These are phyloP conservation scores for Anastrepha obliqua DNA, from an alignment of 1,140 invertebrate genomes.

Conservation along the genomic window DNA sequence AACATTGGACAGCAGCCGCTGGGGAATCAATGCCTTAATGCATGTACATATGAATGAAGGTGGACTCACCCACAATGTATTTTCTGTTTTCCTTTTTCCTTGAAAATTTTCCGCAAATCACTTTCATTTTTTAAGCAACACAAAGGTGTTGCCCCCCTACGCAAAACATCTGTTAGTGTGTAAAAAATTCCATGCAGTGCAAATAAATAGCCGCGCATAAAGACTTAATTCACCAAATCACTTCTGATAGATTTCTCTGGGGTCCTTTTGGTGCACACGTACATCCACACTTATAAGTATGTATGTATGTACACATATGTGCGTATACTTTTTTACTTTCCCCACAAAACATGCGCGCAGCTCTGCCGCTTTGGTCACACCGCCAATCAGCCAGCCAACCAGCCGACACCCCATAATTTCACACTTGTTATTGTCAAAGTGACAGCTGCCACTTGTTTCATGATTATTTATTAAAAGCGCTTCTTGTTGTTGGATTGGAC, in stretches of 20 bases:
- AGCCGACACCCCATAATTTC: slow-evolving; percentile 54
- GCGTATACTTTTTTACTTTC: slow-evolving; percentile 10
- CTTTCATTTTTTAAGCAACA: not conserved
- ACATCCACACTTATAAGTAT: not conserved
- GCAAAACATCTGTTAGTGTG: not conserved
- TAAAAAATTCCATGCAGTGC: not conserved
- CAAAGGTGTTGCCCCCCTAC: not conserved
- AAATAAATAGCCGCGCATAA: slow-evolving; percentile 48
- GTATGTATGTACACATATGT: not conserved
- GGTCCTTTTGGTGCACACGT: slow-evolving; percentile 35
- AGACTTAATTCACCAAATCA: slow-evolving; percentile 55
- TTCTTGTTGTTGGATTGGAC: slow-evolving; percentile 21
- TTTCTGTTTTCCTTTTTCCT: slow-evolving; percentile 2
- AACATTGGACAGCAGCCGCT: not conserved
- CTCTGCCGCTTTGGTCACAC: slow-evolving; percentile 3
- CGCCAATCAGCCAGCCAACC: slow-evolving; percentile 13
- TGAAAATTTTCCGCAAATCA: not conserved
- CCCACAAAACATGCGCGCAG: not conserved
- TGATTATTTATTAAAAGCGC: slow-evolving; percentile 54
- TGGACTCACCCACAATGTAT: not conserved
- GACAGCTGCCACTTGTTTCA: slow-evolving; percentile 55
- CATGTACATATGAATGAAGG: slow-evolving; percentile 1
- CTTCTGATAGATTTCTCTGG: slow-evolving; percentile 53
- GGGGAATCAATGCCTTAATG: slow-evolving; percentile 23
- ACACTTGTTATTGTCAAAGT: slow-evolving; percentile 55